A percentile compares a stretch with the other conserved stretches of the same genome.
These are phyloP conservation scores for Arctocebus calabarensis DNA, from an alignment of 2,797 vertebrate species.

Conservation along the genomic window DNA sequence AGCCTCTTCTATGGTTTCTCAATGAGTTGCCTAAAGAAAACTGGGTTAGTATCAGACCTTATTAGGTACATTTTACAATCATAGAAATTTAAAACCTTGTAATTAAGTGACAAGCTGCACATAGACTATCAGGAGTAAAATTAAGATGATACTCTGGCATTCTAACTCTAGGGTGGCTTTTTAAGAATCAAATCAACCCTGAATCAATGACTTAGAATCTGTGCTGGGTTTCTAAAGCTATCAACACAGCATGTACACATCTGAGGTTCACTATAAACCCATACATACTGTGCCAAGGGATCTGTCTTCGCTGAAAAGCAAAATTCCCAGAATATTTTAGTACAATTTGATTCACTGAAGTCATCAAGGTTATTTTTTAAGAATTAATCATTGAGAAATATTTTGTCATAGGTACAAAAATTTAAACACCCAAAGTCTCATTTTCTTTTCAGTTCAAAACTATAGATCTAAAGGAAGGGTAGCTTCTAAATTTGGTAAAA, in stretches of 20 bases:
- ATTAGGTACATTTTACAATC: not conserved
- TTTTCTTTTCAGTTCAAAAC: conserved; percentile 46
- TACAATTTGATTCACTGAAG: not conserved
- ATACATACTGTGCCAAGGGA: not conserved
- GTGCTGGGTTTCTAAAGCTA: not conserved
- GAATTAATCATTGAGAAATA: not conserved
- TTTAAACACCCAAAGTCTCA: conserved; percentile 34
- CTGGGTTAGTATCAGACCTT: not conserved
- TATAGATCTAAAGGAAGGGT: not conserved
- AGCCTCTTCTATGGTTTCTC: not conserved
- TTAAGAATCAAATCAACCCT: not conserved
- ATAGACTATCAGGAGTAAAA: not conserved
- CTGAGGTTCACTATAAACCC: not conserved
- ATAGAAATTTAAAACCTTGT: not conserved
- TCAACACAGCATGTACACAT: not conserved
- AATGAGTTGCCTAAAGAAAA: not conserved
- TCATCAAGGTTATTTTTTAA: conserved; percentile 36
- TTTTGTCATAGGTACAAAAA: conserved; percentile 54
- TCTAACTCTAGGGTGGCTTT: not conserved
- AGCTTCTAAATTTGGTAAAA: conserved; percentile 63
- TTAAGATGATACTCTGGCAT: not conserved
- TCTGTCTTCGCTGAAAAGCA: conserved; percentile 11
- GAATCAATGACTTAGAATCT: not conserved
- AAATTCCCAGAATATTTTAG: conserved; percentile 43
- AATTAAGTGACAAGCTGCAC: not conserved